Evolutionary conservation across 2,888 invertebrate genomes (phyloP), one percentile per base, ranked within the genome.

Genomic region (Carcina quercana): DNA sequence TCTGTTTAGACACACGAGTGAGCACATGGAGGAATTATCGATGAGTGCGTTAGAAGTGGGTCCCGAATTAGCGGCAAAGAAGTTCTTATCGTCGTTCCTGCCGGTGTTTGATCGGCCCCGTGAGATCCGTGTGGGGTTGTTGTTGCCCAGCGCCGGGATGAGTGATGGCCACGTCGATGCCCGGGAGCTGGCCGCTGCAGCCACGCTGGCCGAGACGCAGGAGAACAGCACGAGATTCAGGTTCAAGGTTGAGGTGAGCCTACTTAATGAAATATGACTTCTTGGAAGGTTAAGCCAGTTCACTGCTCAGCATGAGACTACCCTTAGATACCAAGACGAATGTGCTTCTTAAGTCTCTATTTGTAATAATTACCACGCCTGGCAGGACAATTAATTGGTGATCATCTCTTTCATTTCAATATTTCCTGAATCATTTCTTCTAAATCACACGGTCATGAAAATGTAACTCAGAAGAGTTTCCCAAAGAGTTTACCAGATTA

Each of bases 41-140:
- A n/a, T n/a, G n/a, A n/a, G n/a, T 4, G 53, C 58, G 14, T 43
- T 7, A 12, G 10, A 10, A 2, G 20, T 7, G 1, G 31, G 31
- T 10, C 32, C 41, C 37, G 10, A 19, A 13, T 3, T 8, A 7
- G 34, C 35, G 13, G 15, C 27, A 15, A 6, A 4, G 20, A n/a
- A 5, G 3, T 19, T 10, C 20, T 25, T 19, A 13, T 15, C 6
- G 14, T 14, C n/a, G n/a, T n/a, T n/a, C 8, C 21, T 19, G 8
- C 31, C 31, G 14, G 8, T 11, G 11, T 14, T 3, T 56, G 1
- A 42, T 40, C 14, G 50, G 43, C 2, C 57, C 58, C 32, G 37
- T 5, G 57, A 61, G 30, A 60, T 65, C 25, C 68, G 75, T 26
- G 67, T 61, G 1, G 62, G 56, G 4, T 65, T 65, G 11, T 49